These are phyloP conservation scores for Globia sparganii DNA, from an alignment of 2,888 invertebrate species.

Conservation along the genomic window DNA sequence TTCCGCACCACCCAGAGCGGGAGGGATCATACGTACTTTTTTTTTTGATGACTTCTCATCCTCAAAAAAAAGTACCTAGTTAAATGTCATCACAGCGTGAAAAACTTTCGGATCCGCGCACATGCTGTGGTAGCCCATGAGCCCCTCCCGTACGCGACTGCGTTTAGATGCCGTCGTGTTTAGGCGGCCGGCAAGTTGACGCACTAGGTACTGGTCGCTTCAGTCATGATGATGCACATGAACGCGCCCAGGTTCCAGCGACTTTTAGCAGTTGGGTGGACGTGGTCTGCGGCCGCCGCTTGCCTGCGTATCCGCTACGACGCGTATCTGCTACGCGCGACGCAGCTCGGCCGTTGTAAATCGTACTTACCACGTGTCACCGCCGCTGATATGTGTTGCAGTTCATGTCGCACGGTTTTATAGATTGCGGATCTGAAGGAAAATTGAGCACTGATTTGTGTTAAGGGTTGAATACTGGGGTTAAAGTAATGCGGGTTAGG, in stretches of 20 bases:
- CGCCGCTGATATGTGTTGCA: constrained; percentile 60
- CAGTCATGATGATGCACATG: background rate
- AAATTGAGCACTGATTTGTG: constrained; percentile 56
- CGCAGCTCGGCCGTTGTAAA: background rate
- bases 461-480: constrained; percentile 28
- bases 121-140: background rate
- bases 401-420: constrained; percentile 51
- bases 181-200: background rate
- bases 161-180: background rate
- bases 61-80: too few relatives aligned
- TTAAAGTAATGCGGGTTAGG: constrained; percentile 24
- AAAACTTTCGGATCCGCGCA: background rate
- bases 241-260: background rate
- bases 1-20: too few relatives aligned
- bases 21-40: too few relatives aligned
- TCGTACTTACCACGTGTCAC: constrained; percentile 33
- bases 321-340: too few relatives aligned
- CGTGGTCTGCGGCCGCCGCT: background rate
- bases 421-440: constrained; percentile 50
- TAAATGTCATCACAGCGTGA: background rate
- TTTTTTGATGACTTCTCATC: too few relatives aligned
- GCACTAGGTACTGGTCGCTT: background rate
- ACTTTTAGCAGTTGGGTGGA: background rate
- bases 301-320: background rate
- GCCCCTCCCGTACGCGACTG: background rate